These are phyloP conservation scores for Cotesia congregata DNA, from an alignment of 2,888 invertebrate species.

Conservation along the genomic window DNA sequence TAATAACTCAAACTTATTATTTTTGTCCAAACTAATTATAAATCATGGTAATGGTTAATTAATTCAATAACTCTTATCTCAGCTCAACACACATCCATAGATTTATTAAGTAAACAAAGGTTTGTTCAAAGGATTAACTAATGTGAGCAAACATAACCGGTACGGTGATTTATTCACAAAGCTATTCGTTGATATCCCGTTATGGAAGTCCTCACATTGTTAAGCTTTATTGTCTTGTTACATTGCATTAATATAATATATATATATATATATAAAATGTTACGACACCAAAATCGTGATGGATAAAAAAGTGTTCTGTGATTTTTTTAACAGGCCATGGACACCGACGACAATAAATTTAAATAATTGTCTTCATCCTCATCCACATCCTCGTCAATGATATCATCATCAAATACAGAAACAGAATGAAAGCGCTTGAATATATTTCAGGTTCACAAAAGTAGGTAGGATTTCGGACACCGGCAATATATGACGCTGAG, in stretches of 20 bases:
- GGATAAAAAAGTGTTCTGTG: conserved; percentile 2
- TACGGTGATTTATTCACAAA: conserved; percentile 31
- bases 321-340: conserved; percentile 25
- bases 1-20: not conserved
- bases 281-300: conserved; percentile 14
- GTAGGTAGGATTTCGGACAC: not conserved
- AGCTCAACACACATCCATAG: not conserved
- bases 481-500: conserved; percentile 8
- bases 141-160: conserved; percentile 31
- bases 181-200: conserved; percentile 14
- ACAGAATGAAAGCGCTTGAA: not conserved
- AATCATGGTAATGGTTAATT: not conserved
- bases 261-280: conserved; percentile 1
- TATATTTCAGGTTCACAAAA: not conserved
- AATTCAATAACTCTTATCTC: not conserved
- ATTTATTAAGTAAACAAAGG: not conserved
- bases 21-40: not conserved
- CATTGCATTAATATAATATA: not conserved
- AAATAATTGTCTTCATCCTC: conserved; percentile 29
- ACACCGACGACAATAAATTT: conserved; percentile 14
- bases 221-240: too few relatives aligned
- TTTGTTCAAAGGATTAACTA: conserved; percentile 18
- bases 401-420: not conserved
- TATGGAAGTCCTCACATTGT: conserved; percentile 11
- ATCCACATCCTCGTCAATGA: conserved; percentile 4